Percentiles rank a stretch among this genome's conserved stretches.
These are phyloP conservation scores for Myrmecophaga tridactyla DNA, from an alignment of 2,113 vertebrate species.

Conservation along the genomic window DNA sequence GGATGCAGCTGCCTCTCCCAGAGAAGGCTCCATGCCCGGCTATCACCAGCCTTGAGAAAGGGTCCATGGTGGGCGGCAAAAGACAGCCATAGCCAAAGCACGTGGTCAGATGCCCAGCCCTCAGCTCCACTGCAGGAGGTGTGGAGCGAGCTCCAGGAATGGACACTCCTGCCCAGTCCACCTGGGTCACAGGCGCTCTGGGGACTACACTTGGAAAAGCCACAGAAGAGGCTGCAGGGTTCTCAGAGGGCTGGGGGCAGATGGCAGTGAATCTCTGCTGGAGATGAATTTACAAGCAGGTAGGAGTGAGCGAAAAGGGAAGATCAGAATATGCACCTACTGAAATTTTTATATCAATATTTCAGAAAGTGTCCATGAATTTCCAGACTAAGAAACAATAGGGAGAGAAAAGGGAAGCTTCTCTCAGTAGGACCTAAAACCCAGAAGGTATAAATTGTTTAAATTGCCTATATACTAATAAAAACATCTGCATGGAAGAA, in stretches of 20 bases:
- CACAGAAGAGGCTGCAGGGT: not conserved
- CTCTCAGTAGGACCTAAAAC: not conserved
- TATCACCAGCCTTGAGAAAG: too few species aligned
- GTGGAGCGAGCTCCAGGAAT: not conserved
- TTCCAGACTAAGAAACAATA: not conserved
- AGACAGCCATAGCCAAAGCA: not conserved
- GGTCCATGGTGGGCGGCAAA: too few species aligned
- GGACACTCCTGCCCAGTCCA: not conserved
- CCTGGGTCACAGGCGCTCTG: not conserved
- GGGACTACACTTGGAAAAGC: not conserved
- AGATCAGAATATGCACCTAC: not conserved
- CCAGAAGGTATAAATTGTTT: not conserved
- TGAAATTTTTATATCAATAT: not conserved
- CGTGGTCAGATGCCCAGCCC: not conserved
- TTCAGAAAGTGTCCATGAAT: not conserved
- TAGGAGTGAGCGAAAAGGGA: fast-evolving
- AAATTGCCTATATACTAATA: not conserved
- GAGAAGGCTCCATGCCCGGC: fast-evolving
- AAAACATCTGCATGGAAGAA: not conserved
- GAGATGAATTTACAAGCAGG: too few species aligned
- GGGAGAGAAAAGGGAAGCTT: not conserved
- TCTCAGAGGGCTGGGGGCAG: not conserved
- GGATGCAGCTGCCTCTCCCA: not conserved
- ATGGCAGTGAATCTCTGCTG: not conserved
- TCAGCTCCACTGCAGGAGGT: not conserved